These are phyloP conservation scores for Microchrysa polita DNA, from an alignment of 2,888 invertebrate species.

Conservation along the genomic window DNA sequence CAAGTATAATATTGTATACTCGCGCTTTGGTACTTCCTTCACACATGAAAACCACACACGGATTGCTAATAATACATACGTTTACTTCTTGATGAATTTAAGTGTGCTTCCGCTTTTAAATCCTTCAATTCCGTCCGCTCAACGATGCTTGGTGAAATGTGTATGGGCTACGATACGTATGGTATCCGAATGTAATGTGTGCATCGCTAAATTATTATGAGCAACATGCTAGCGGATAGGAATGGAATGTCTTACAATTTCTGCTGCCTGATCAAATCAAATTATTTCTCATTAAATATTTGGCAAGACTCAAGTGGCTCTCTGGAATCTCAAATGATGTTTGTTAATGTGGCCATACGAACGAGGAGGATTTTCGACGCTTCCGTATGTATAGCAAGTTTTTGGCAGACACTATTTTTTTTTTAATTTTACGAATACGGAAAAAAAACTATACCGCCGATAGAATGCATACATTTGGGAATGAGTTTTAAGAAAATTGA, in stretches of 20 bases:
- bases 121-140: neutral
- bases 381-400: neutral
- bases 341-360: neutral
- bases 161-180: neutral
- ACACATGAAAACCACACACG: no score
- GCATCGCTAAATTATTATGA: neutral
- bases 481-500: no score
- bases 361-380: neutral
- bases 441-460: no score
- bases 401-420: neutral
- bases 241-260: neutral
- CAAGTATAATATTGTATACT: no score
- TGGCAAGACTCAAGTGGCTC: neutral
- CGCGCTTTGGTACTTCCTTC: no score
- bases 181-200: neutral
- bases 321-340: neutral
- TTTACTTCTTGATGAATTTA: neutral
- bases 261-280: neutral
- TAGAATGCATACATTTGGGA: no score
- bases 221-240: neutral
- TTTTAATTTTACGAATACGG: no score
- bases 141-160: neutral
- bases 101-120: slow-evolving; percentile 9
- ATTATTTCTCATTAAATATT: slow-evolving; percentile 8
- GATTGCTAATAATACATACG: neutral